phyloP scores from a whole-genome alignment of 1,140 invertebrate species.

The Tenebrio molitor region DNA sequence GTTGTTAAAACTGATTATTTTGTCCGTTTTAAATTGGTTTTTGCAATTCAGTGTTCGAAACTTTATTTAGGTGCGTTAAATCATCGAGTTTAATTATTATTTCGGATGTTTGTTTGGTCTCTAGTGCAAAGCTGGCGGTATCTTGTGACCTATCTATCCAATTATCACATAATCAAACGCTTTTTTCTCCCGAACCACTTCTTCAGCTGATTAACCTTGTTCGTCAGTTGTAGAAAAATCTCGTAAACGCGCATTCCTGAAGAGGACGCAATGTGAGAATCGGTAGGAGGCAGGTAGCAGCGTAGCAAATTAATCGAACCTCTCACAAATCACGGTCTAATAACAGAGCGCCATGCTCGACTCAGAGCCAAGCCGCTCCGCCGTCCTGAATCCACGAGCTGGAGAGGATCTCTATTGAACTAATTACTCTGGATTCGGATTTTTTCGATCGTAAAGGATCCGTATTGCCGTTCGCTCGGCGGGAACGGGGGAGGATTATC shows the following conservation, averaged over 20 bases:
- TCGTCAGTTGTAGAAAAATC: constrained; percentile 11
- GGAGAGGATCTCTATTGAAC: constrained; percentile 12
- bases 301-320: constrained; percentile 47
- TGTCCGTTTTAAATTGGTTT: no score
- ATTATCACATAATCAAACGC: neutral
- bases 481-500: neutral
- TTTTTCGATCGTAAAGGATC: no score
- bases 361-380: neutral
- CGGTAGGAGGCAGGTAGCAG: constrained; percentile 45
- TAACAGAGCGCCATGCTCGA: constrained; percentile 42
- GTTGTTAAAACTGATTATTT: no score
- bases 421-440: constrained; percentile 2
- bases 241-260: constrained; percentile 26
- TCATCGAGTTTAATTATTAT: no score
- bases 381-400: neutral
- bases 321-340: constrained; percentile 50
- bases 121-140: no score
- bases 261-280: constrained; percentile 11
- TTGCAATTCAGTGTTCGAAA: no score
- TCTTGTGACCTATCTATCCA: no score
- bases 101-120: no score
- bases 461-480: neutral
- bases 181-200: neutral
- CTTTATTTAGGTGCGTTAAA: no score
- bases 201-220: neutral